Evolutionary conservation across 2,113 vertebrate species (phyloP).

Genomic region (Podarcis raffonei): DNA sequence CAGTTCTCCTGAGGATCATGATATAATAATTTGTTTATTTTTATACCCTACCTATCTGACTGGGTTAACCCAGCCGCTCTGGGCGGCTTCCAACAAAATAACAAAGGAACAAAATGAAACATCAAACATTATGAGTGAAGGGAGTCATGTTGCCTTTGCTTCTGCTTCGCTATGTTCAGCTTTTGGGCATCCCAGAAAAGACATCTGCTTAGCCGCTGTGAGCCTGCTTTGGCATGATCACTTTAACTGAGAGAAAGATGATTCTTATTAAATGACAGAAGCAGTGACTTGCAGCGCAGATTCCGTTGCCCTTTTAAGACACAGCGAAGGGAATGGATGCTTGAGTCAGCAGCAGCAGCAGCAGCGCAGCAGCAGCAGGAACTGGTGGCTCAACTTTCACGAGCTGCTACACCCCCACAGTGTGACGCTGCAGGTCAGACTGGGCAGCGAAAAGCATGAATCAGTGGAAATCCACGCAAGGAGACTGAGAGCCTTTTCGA

Average conservation of each 20-base stretch:
- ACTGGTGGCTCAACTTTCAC: background rate
- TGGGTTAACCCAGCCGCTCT: no score
- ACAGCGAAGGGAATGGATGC: background rate
- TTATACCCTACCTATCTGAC: no score
- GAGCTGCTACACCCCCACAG: background rate
- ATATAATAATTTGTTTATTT: no score
- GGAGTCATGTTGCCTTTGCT: no score
- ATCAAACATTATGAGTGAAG: no score
- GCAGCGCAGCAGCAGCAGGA: background rate
- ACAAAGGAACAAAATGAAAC: no score
- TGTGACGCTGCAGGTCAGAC: background rate
- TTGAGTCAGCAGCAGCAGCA: constrained; percentile 16
- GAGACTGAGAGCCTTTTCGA: background rate
- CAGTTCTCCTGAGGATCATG: no score
- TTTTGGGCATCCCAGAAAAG: no score
- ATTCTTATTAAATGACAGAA: background rate
- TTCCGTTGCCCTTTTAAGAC: constrained; percentile 34
- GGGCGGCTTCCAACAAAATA: no score
- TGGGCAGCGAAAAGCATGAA: background rate
- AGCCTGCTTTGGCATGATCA: background rate
- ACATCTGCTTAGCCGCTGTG: no score
- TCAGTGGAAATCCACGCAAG: constrained; percentile 2
- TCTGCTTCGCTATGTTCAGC: no score
- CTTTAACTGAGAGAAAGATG: no score
- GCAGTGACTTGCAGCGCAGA: background rate